Base-by-base conservation (phyloP, 2,113 vertebrate genomes). In the Poicephalus meyeri region DNA sequence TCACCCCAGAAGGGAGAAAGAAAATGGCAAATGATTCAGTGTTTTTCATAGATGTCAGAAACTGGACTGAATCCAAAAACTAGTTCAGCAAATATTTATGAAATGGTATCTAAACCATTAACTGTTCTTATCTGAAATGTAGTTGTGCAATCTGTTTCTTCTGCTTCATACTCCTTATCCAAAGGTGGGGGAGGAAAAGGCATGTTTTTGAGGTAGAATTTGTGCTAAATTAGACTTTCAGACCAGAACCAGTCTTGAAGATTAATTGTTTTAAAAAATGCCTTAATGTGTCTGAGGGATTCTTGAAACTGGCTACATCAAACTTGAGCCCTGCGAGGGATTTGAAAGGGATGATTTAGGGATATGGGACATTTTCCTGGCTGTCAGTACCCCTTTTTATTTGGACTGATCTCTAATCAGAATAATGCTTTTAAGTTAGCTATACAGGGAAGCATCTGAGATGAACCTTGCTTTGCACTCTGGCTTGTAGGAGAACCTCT, bases 51-150 rank as follows among this genome's bases (percentile, higher is more conserved):
- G 19, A 65, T 95, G 80, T 91, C 90, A 96, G 88, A 76, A 96
- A 55, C 56, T 96, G 95, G 88, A 93, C 37, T 76, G 74, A 91
- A 93, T 72, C 83, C 93, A 96, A 88, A 88, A 93, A 19, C 66
- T 52, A 61, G 55, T 92, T 96, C 95, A 96, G 86, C 86, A 96
- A 97, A 86, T 96, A 97, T 88, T 97, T 93, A 93, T 96, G 73
- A 91, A 94, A 96, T 3, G 21, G 52, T 91, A 81, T 94, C 83
- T 91, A 95, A 93, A 84, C 80, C 86, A 92, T 96, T 95, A 92
- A 91, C 86, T 84, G 76, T 92, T 90, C 90, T 95, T 93, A 88
- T 95, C 92, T 86, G 86, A 80, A 83, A 81, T 71, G 65, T 41
- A 84, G 72, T 92, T 92, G 82, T 79, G 90, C 95, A 97, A 94